Evolutionary conservation across 2,888 invertebrate genomes (phyloP).

Genomic region (Dermolepida albohirtum): DNA sequence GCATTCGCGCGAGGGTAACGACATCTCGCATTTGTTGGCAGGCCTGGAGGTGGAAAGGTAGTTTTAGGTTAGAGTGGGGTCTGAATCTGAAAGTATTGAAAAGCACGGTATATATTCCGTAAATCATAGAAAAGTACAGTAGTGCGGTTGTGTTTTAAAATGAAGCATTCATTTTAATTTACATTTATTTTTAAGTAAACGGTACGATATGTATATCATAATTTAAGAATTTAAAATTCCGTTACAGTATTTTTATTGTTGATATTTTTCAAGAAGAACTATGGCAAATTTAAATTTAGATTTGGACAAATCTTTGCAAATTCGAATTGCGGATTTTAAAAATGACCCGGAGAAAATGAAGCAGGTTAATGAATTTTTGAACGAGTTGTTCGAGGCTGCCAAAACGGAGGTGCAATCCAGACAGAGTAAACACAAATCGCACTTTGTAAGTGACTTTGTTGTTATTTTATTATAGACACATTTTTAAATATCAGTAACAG

Average conservation of each 20-base stretch:
- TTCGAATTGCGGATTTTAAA: constrained; percentile 62
- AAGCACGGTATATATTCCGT: constrained; percentile 17
- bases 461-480: constrained; percentile 19
- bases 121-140: constrained; percentile 1
- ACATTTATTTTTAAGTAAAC: no score
- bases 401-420: constrained; percentile 60
- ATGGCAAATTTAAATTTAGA: constrained; percentile 60
- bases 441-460: constrained; percentile 56
- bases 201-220: no score
- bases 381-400: constrained; percentile 62
- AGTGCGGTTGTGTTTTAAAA: constrained; percentile 22
- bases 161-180: background rate
- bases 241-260: background rate
- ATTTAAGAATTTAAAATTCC: no score
- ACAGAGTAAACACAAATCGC: constrained; percentile 56
- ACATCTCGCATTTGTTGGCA: constrained; percentile 23
- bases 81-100: constrained; percentile 11
- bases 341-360: constrained; percentile 63
- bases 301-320: constrained; percentile 58
- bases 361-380: constrained; percentile 62
- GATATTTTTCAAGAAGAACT: constrained; percentile 17
- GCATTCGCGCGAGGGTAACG: constrained; percentile 16
- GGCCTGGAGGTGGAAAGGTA: constrained; percentile 33
- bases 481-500: background rate
- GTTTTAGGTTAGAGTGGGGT: constrained; percentile 39